Percentiles rank a stretch among this genome's conserved stretches.
Conservation (phyloP, 2,888 invertebrate genomes). For the Dendrolimus houi region DNA sequence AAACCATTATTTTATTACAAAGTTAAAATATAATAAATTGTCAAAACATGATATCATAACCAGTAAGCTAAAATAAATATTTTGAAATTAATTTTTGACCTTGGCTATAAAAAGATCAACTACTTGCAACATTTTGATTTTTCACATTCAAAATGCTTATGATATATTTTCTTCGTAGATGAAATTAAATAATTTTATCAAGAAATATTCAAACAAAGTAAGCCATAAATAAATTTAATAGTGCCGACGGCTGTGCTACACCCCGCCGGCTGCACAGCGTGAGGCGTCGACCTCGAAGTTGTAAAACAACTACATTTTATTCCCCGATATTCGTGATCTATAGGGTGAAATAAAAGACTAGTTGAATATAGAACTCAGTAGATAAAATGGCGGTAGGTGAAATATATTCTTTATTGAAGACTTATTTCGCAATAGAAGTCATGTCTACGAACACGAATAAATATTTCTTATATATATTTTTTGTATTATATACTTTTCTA, state of each 20-base stretch:
- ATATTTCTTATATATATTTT: no score
- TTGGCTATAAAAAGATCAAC: no score
- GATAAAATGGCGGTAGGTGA: neutral
- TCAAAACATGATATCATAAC: no score
- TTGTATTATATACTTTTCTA: no score
- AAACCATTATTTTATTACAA: no score
- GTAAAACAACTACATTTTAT: constrained; percentile 21
- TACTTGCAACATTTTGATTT: no score
- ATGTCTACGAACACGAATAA: neutral
- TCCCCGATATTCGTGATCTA: constrained; percentile 18
- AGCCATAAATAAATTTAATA: constrained; percentile 5
- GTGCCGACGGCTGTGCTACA: constrained; percentile 5
- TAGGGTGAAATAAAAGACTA: constrained; percentile 15
- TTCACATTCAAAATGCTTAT: no score
- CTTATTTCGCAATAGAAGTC: neutral
- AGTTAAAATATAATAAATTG: no score
- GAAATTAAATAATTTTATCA: no score
- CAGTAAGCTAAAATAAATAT: no score
- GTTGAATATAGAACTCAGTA: constrained; percentile 9
- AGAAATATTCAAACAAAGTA: neutral
- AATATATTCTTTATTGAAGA: constrained; percentile 3
- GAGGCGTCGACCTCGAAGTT: constrained; percentile 5
- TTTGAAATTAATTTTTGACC: no score
- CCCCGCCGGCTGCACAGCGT: constrained; percentile 4
- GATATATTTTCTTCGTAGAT: no score